A percentile compares a stretch with the other conserved stretches of the same genome.
Evolutionary conservation across 2,888 invertebrate genomes (phyloP).

Genomic region (Morpho deidamia): DNA sequence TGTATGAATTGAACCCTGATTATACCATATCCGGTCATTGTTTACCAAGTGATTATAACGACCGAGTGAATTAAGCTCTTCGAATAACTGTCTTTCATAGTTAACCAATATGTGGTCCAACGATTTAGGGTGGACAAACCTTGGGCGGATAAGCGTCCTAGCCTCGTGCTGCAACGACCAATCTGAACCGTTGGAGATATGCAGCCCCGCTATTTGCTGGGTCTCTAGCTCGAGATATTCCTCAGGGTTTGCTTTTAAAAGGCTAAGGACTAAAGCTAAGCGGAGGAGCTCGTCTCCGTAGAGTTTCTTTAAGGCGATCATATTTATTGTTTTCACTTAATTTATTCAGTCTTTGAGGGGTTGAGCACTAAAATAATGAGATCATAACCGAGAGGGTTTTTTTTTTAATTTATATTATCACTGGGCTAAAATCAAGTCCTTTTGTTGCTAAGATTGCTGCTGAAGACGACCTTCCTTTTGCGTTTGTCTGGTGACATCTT

Average conservation of each 20-base stretch:
- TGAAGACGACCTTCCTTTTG: slow-evolving; percentile 50
- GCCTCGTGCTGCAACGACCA: slow-evolving; percentile 81
- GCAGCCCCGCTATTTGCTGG: slow-evolving; percentile 75
- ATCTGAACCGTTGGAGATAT: slow-evolving; percentile 82
- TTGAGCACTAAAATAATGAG: slow-evolving; percentile 70
- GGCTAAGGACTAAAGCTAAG: slow-evolving; percentile 87
- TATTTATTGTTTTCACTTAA: slow-evolving; percentile 41
- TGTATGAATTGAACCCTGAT: slow-evolving; percentile 61
- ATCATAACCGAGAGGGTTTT: slow-evolving; percentile 36
- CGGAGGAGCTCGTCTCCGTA: slow-evolving; percentile 90
- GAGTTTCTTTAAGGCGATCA: slow-evolving; percentile 90
- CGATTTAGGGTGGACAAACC: slow-evolving; percentile 84
- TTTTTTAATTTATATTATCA: slow-evolving; percentile 18
- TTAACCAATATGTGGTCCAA: slow-evolving; percentile 83
- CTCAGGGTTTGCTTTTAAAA: slow-evolving; percentile 87
- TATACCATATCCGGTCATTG: slow-evolving; percentile 67
- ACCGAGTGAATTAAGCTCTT: slow-evolving; percentile 85
- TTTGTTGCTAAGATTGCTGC: slow-evolving; percentile 31
- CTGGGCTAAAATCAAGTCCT: slow-evolving; percentile 38
- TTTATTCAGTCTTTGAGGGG: slow-evolving; percentile 31
- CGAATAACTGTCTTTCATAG: slow-evolving; percentile 85
- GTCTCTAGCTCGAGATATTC: slow-evolving; percentile 80
- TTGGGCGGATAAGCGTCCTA: slow-evolving; percentile 76
- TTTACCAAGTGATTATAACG: slow-evolving; percentile 54
- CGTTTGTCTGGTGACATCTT: slow-evolving; percentile 70